Conservation (phyloP, 2,113 vertebrate species). For the Polypterus senegalus region DNA sequence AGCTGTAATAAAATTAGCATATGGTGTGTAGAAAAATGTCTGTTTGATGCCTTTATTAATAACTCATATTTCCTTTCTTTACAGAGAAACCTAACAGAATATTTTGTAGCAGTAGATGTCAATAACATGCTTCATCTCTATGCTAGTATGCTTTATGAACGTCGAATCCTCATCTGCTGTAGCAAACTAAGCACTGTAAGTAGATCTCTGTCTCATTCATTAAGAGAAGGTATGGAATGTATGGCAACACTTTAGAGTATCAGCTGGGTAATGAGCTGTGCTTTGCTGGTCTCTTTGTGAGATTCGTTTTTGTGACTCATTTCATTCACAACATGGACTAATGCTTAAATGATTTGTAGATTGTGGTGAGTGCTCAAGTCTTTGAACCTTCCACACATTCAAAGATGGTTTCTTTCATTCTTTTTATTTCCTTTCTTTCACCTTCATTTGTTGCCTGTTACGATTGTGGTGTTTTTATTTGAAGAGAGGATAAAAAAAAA, state of each 20-base stretch:
- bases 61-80: constrained; percentile 30
- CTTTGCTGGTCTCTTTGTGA: background rate
- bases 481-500: too few species aligned
- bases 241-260: background rate
- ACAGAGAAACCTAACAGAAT: constrained; percentile 96
- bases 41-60: background rate
- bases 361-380: too few species aligned
- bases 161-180: constrained; percentile 86
- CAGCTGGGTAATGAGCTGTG: background rate
- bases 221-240: background rate
- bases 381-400: too few species aligned
- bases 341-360: too few species aligned
- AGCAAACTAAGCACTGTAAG: constrained; percentile 97
- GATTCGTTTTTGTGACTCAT: background rate
- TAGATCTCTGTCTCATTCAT: constrained; percentile 21
- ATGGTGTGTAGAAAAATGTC: background rate
- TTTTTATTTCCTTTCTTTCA: too few species aligned
- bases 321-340: too few species aligned
- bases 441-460: too few species aligned
- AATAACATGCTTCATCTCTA: constrained; percentile 98
- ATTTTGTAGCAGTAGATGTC: constrained; percentile 94
- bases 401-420: too few species aligned
- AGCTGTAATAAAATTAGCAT: too few species aligned
- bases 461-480: too few species aligned
- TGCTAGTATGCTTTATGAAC: constrained; percentile 92